A percentile compares a stretch with the other conserved stretches of the same genome.
Conservation (phyloP, 2,888 invertebrate genomes). For the Steinernema hermaphroditum region DNA sequence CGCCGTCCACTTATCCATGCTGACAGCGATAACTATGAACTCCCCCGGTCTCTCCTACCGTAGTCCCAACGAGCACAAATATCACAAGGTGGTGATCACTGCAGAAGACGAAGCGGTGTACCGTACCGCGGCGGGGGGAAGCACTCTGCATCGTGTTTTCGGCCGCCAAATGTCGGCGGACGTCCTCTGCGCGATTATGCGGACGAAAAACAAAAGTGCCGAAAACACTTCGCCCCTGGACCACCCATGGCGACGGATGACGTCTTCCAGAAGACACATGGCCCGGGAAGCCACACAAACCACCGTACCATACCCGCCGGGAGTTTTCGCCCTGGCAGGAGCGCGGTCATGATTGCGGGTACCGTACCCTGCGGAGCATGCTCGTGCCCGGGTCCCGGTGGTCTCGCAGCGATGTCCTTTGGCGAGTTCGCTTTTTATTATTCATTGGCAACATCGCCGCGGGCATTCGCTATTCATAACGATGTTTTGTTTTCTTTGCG, state of each 20-base stretch:
- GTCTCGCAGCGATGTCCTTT: neutral
- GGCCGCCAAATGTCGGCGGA: neutral
- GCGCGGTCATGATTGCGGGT: neutral
- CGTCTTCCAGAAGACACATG: neutral
- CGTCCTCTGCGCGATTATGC: neutral
- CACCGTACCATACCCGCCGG: neutral
- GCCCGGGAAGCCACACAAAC: neutral
- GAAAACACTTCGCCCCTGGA: conserved; percentile 7
- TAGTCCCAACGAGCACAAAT: too few relatives aligned
- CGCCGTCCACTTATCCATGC: too few relatives aligned
- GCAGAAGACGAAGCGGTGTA: too few relatives aligned
- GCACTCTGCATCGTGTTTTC: conserved; percentile 2
- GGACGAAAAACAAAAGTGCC: neutral
- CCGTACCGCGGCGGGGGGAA: too few relatives aligned
- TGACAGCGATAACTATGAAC: too few relatives aligned
- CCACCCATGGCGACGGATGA: conserved; percentile 12
- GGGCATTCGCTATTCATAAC: conserved; percentile 28
- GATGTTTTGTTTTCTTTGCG: conserved; percentile 26
- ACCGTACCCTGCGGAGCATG: too few relatives aligned
- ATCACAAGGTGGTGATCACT: too few relatives aligned
- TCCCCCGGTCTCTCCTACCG: too few relatives aligned
- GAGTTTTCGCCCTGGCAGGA: too few relatives aligned
- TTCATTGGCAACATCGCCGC: conserved; percentile 30
- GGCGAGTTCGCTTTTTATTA: conserved; percentile 24
- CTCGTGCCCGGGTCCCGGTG: too few relatives aligned